Evolutionary conservation across 2,888 invertebrate genomes (phyloP), one percentile per base, ranked within the genome.

Genomic region (Drosophila niveifrons): DNA sequence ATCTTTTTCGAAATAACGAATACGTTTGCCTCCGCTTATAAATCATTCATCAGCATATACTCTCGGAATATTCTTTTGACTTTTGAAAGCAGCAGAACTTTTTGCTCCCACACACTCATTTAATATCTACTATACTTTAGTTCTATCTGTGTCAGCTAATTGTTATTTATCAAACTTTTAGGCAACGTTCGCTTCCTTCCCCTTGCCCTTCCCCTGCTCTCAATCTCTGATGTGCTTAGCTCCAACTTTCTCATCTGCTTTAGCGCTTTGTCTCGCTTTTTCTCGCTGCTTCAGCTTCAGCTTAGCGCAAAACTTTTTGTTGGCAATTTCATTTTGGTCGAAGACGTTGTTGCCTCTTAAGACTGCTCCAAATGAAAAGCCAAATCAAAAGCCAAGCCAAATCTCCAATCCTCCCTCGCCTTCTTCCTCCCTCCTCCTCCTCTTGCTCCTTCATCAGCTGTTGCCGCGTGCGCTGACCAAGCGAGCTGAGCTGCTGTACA

Each of bases 121-220:
- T 6, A 41, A 34, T 10, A 13, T 31, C 9, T 46, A 11, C 13
- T 46, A 63, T 62, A 46, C 53, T 56, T 61, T 59, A 44, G 53
- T 65, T 63, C 62, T 36, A 46, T 56, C 41, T 64, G 63, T 57
- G 66, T 59, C 63, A 53, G 73, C 83, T 88, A 84, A 83, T 83
- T 88, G 87, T 72, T 75, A 73, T 73, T 82, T 75, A 68, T 23
- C 52, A 65, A 82, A 78, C 44, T 78, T 82, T 73, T 6, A 17
- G 58, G n/a, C 36, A 36, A 29, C 36, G 34, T 31, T 67, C 10
- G 17, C 44, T 10, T 34, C 53, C 15, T 29, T 23, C 23, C 23
- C 23, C 23, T 23, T 23, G 4, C 23, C 23, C 23, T 23, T 23
- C 23, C 23, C 23, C 23, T 23, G 6, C 23, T 23, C 23, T 23